Percentiles rank a stretch among this genome's conserved stretches.
phyloP scores from a whole-genome alignment of 2,113 vertebrate genomes.

The Myrmecophaga tridactyla region DNA sequence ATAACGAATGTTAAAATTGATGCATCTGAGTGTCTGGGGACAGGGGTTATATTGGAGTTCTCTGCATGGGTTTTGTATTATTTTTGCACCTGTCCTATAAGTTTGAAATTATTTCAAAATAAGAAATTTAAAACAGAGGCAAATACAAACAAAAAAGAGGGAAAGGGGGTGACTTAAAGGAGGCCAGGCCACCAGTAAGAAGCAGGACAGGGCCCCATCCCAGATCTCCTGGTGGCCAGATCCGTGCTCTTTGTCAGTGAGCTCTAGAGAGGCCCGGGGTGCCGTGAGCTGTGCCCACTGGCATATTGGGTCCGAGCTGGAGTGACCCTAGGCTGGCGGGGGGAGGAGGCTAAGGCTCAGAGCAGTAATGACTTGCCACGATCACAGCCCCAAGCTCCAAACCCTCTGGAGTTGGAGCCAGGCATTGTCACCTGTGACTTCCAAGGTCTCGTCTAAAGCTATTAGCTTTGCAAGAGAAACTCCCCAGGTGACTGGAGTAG shows the following conservation, averaged over 20 bases:
- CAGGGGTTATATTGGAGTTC: too few species aligned
- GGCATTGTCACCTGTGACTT: accelerated
- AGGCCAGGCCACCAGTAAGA: neutral
- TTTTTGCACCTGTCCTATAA: too few species aligned
- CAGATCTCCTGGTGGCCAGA: accelerated
- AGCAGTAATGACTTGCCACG: neutral
- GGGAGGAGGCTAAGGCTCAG: too few species aligned
- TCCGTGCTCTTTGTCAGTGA: accelerated
- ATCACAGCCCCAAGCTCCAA: accelerated
- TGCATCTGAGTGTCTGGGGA: too few species aligned
- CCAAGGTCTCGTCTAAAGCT: neutral
- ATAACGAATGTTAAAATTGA: too few species aligned
- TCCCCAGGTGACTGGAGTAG: neutral
- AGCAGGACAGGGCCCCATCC: neutral
- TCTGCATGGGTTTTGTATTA: too few species aligned
- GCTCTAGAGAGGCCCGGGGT: neutral
- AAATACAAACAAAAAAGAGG: too few species aligned
- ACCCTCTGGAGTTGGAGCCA: neutral
- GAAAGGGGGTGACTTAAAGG: accelerated
- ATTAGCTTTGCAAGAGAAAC: neutral
- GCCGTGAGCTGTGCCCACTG: neutral
- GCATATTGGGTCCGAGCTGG: accelerated
- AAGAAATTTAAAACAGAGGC: too few species aligned
- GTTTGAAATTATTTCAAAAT: too few species aligned
- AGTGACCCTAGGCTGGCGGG: neutral